phyloP scores from a whole-genome alignment of 1,140 invertebrate species.

The Acromyrmex echinatior region DNA sequence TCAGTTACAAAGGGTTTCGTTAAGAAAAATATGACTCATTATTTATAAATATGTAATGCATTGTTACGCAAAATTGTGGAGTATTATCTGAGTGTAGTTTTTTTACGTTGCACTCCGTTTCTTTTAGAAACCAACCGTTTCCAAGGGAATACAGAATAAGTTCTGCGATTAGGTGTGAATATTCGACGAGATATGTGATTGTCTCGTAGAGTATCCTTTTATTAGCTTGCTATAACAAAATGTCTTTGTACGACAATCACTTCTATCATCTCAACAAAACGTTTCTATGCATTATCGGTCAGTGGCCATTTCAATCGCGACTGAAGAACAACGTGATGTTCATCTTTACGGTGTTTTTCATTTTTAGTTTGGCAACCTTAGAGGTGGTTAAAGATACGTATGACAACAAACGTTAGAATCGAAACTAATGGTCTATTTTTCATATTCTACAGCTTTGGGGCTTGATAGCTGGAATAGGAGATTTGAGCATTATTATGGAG shows the following conservation, averaged over 20 bases:
- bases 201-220: background rate
- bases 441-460: constrained; percentile 11
- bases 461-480: background rate
- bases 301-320: constrained; percentile 44
- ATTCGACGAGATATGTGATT: constrained; percentile 11
- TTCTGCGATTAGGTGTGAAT: background rate
- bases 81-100: background rate
- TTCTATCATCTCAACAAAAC: constrained; percentile 37
- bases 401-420: background rate
- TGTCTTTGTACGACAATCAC: constrained; percentile 40
- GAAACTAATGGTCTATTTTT: background rate
- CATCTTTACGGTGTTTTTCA: background rate
- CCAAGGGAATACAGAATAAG: background rate
- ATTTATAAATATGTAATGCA: background rate
- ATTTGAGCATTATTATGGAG: constrained; percentile 35
- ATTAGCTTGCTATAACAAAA: background rate
- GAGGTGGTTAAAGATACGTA: background rate
- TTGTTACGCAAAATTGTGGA: background rate
- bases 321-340: background rate
- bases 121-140: background rate
- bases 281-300: background rate
- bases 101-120: background rate
- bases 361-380: background rate
- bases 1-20: background rate
- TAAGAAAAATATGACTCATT: background rate